phyloP scores from a whole-genome alignment of 2,797 vertebrate genomes.

The Hydrocynus forskahlii region DNA sequence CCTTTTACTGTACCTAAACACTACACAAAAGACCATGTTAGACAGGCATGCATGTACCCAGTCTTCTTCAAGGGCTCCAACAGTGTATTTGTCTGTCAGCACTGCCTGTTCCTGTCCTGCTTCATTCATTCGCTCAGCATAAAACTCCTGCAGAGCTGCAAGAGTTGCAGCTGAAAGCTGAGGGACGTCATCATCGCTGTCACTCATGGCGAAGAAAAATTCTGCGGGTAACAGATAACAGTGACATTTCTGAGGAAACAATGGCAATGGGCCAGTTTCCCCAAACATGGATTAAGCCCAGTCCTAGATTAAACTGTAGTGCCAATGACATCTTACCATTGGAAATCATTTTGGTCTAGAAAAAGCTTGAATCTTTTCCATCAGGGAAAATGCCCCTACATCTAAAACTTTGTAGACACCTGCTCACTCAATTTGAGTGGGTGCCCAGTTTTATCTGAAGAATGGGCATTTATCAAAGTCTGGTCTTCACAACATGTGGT shows the following conservation, averaged over 20 bases:
- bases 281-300: no score
- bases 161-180: conserved; percentile 85
- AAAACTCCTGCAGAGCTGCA: conserved; percentile 92
- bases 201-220: conserved; percentile 73
- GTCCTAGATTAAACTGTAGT: no score
- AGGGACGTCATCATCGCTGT: conserved; percentile 82
- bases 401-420: no score
- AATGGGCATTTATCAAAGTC: no score
- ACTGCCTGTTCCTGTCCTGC: not conserved
- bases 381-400: no score
- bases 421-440: no score
- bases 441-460: no score
- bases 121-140: conserved; percentile 75
- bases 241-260: not conserved
- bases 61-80: conserved; percentile 89
- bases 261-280: not conserved
- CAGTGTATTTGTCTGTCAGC: conserved; percentile 66
- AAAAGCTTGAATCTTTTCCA: no score
- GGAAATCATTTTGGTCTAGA: no score
- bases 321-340: no score
- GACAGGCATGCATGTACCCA: conserved; percentile 79
- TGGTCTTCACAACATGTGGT: no score
- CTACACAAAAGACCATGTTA: not conserved
- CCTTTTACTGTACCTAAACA: not conserved
- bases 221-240: not conserved